Conservation (phyloP, 2,113 vertebrate species). For the Lipophrys pholis region DNA sequence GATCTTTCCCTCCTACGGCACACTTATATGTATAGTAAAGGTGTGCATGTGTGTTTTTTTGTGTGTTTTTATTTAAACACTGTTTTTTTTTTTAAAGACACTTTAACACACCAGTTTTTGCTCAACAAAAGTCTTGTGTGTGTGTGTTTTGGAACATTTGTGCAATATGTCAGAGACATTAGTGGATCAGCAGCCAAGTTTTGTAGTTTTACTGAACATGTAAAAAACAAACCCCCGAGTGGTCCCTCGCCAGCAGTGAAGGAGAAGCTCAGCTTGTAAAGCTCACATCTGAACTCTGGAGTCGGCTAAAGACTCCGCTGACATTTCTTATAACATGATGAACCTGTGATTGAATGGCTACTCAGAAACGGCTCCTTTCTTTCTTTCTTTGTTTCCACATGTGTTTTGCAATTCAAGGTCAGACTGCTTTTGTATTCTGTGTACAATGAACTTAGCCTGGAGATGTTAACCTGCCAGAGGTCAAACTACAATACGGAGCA, state of each 20-base stretch:
- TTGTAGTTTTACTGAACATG: slow-evolving; percentile 50
- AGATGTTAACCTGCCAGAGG: too few species aligned
- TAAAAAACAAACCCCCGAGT: slow-evolving; percentile 9
- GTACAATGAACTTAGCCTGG: background rate
- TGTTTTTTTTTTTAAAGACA: too few species aligned
- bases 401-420: background rate
- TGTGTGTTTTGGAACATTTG: background rate
- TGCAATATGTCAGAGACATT: slow-evolving; percentile 36
- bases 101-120: slow-evolving; percentile 45
- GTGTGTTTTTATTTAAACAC: slow-evolving; percentile 18
- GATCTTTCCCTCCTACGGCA: slow-evolving; percentile 12
- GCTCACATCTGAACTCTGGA: slow-evolving; percentile 46
- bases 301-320: slow-evolving; percentile 21
- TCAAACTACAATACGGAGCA: background rate
- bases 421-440: background rate
- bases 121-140: background rate
- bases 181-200: slow-evolving; percentile 47
- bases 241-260: slow-evolving; percentile 57
- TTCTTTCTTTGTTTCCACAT: slow-evolving; percentile 3
- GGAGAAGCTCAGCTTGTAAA: slow-evolving; percentile 53
- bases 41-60: slow-evolving; percentile 1
- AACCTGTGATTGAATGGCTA: slow-evolving; percentile 4
- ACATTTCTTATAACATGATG: background rate
- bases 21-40: slow-evolving; percentile 4
- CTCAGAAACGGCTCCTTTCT: background rate